Base-by-base conservation (phyloP, 2,888 invertebrate species). In the Diabrotica balteata region DNA sequence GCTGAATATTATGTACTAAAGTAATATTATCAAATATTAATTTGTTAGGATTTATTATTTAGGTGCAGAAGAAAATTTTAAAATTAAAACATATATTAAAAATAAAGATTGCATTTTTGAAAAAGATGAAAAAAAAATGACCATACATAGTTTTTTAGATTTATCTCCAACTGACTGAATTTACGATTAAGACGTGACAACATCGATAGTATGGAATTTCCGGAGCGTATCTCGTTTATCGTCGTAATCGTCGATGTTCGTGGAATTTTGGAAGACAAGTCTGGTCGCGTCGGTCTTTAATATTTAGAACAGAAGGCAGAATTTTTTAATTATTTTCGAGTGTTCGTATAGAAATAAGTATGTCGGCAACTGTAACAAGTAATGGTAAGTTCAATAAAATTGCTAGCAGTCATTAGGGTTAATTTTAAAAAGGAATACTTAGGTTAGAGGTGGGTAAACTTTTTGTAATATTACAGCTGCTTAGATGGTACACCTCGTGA, bases 261-360 rank as follows among this genome's bases (percentile, higher is more conserved):
- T 75, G 72, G 76, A 74, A 77, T 55, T 64, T 59, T 60, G 32
- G 32, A 49, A 63, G 64, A 69, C 78, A 78, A 74, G 78, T 78
- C 72, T 60, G 67, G 74, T 70, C 78, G 75, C 70, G 78, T 76
- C 52, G 53, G 49, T 51, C 50, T 57, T 32, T 51, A 46, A 50
- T 53, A 47, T 59, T 60, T 47, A 32, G 9, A 10, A 45, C 42
- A 54, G 42, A 55, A 42, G n/a, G 10, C 9, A 32, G 32, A 32
- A n/a, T n/a, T 9, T 45, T 11, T 57, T 17, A 9, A 9, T 53
- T 32, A 62, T 54, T n/a, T 54, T 43, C n/a, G 42, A 54, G 42
- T 49, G 32, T 51, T 9, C 32, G 17, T 61, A 52, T 66, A 68
- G 69, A 73, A 69, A 69, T 72, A 72, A 67, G 17, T 69, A 77